phyloP scores from a whole-genome alignment of 2,113 vertebrate species.

The Zapus hudsonius region DNA sequence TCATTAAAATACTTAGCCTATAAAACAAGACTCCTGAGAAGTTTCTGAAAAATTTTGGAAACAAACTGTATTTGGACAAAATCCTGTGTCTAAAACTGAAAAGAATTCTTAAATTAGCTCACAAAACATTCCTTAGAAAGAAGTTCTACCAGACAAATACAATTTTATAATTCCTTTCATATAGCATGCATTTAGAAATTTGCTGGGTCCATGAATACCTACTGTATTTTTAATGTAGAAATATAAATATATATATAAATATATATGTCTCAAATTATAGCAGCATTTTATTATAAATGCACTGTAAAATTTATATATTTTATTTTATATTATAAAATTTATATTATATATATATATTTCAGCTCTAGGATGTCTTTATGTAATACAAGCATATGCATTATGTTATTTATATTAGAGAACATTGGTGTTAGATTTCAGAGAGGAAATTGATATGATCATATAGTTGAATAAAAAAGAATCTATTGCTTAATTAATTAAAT shows the following conservation, averaged over 20 bases:
- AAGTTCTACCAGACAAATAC: not conserved
- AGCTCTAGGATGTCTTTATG: too few relatives aligned
- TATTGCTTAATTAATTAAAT: not conserved
- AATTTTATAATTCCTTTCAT: not conserved
- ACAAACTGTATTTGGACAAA: slow-evolving; percentile 39
- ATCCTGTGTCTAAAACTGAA: slow-evolving; percentile 30
- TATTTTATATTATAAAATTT: too few relatives aligned
- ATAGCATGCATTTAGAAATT: not conserved
- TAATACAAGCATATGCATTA: too few relatives aligned
- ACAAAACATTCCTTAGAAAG: not conserved
- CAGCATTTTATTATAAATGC: too few relatives aligned
- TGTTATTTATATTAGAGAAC: too few relatives aligned
- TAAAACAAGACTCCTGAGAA: not conserved
- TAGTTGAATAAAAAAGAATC: slow-evolving; percentile 23
- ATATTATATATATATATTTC: too few relatives aligned
- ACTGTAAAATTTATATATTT: too few relatives aligned
- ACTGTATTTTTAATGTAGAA: not conserved
- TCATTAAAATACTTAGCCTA: slow-evolving; percentile 9
- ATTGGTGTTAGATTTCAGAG: too few relatives aligned
- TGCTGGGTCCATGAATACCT: not conserved
- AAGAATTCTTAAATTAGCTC: not conserved
- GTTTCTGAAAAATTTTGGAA: slow-evolving; percentile 1
- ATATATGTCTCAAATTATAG: too few relatives aligned
- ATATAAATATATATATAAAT: too few relatives aligned
- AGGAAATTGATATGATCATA: not conserved